phyloP scores from a whole-genome alignment of 1,140 invertebrate species.

The Drosophila pandora region DNA sequence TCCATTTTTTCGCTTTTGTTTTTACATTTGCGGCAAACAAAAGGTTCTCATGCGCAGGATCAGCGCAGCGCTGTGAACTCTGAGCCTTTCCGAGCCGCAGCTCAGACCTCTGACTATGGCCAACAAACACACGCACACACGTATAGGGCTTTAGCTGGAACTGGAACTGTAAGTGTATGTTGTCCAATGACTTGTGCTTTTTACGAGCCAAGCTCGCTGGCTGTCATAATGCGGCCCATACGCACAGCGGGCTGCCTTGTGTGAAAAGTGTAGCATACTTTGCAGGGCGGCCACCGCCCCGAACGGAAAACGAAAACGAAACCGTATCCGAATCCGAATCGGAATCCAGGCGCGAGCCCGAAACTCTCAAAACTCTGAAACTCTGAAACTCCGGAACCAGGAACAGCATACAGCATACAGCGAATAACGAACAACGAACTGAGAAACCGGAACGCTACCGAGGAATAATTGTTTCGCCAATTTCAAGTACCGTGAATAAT shows the following conservation, averaged over 20 bases:
- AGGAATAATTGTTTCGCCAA: constrained; percentile 80
- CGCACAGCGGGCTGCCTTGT: constrained; percentile 48
- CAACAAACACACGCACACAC: constrained; percentile 16
- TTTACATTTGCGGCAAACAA: constrained; percentile 78
- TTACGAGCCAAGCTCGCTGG: constrained; percentile 49
- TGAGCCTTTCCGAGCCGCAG: constrained; percentile 60
- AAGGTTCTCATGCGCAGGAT: constrained; percentile 79
- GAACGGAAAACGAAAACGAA: constrained; percentile 2
- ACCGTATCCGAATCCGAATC: background rate
- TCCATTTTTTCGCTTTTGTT: constrained; percentile 66
- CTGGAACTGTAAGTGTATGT: constrained; percentile 10
- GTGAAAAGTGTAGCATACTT: constrained; percentile 74
- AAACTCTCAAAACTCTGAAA: too few species aligned
- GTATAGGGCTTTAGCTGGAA: background rate
- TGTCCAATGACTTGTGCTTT: constrained; percentile 78
- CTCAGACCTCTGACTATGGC: constrained; percentile 18
- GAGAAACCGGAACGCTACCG: constrained; percentile 8
- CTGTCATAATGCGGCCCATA: constrained; percentile 71
- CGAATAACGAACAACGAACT: too few species aligned
- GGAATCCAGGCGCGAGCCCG: background rate
- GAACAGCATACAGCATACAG: constrained; percentile 11
- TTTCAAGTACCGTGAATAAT: constrained; percentile 81
- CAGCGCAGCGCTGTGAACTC: constrained; percentile 73
- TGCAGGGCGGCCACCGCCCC: constrained; percentile 51
- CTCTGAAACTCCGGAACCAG: constrained; percentile 1